Evolutionary conservation across 2,113 vertebrate genomes (phyloP), one percentile per base, ranked within the genome.

Genomic region (Mastomys coucha): DNA sequence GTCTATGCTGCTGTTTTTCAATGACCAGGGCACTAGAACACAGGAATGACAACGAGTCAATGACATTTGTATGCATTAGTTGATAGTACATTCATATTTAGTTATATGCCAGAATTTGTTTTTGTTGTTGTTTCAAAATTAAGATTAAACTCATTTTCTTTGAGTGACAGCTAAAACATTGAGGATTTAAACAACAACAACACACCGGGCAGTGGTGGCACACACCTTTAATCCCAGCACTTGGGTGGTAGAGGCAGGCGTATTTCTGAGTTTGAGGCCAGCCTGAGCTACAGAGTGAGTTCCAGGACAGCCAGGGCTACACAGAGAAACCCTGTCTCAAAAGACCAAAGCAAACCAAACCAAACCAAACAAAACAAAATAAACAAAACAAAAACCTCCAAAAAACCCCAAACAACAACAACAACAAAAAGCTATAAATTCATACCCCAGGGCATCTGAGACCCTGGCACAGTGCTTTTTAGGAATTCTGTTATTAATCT

Each of bases 1-100:
- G 97, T 99, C 99, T 98, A 99, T 99, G 98, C 99, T 99, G 99
- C 99, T 99, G 98, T 99, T 99, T 93, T 98, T 99, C 65, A 98
- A 96, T 2, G 98, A 98, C 99, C 99, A 99, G 0, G 99, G 98
- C 89, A 99, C 99, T 99, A 95, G 0, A 97, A 98, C 95, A 95
- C 2, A 98, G 96, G 81, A 97, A 69, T 1, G 85, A 97, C 1
- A 96, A 91, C 3, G 16, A 97, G 84, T 65, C 72, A 92, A 72
- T 88, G 51, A 97, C n/a, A 93, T 2, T 63, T 22, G 51, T 31
- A 28, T 36, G 22, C 17, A 17, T 14, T 13, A 76, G 13, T 9
- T 63, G 51, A 36, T 4, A 65, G 17, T 73, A 49, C 9, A 33
- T 58, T 88, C 88, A 76, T 51, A 31, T 88, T 91, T 86, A 51